phyloP scores from a whole-genome alignment of 2,797 vertebrate genomes.

The Lutra lutra region DNA sequence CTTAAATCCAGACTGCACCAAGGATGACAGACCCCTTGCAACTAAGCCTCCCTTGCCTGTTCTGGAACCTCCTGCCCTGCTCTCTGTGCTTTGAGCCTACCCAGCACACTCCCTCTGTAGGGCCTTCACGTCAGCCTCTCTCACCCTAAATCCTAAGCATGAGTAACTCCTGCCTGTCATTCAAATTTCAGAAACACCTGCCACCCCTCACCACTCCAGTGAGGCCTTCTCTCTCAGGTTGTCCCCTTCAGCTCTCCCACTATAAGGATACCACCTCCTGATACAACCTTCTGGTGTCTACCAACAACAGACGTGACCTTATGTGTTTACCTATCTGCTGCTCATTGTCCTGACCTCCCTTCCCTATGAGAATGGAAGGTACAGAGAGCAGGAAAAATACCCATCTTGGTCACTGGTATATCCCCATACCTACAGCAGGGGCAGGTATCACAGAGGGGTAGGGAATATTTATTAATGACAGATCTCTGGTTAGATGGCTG shows the following conservation, averaged over 20 bases:
- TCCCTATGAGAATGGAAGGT: neutral
- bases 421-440: neutral
- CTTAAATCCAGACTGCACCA: neutral
- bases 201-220: neutral
- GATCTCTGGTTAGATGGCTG: too few relatives aligned
- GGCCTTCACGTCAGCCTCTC: neutral
- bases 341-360: neutral
- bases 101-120: neutral
- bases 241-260: neutral
- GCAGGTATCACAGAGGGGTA: neutral
- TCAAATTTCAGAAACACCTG: neutral
- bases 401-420: neutral
- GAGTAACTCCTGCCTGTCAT: too few relatives aligned
- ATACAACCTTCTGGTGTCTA: too few relatives aligned
- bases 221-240: neutral
- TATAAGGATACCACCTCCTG: neutral
- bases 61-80: too few relatives aligned
- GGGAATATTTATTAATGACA: too few relatives aligned
- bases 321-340: neutral
- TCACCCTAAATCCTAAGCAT: neutral
- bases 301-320: neutral
- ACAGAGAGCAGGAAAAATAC: neutral
- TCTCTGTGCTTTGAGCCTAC: neutral
- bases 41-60: rapidly evolving
- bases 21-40: neutral